Percentiles rank a stretch among this genome's conserved stretches.
phyloP scores from a whole-genome alignment of 2,888 invertebrate species.

The Melanostoma scalare region DNA sequence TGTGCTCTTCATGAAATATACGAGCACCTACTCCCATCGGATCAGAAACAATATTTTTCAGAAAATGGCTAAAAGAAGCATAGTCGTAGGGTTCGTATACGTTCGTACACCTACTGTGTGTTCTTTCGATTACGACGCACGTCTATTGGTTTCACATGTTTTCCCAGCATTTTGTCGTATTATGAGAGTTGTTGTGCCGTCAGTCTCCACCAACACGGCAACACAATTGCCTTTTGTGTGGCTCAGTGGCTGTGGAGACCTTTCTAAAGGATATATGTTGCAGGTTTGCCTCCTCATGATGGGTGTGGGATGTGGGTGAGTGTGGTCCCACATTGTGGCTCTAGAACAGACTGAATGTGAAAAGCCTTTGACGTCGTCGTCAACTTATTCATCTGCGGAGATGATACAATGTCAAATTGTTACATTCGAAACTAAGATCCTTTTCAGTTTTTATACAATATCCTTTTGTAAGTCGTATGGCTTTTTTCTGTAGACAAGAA shows the following conservation, averaged over 20 bases:
- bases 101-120: too few relatives aligned
- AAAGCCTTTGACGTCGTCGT: constrained; percentile 50
- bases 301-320: constrained; percentile 1
- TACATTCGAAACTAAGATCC: constrained; percentile 61
- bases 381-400: constrained; percentile 19
- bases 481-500: constrained; percentile 9
- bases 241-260: background rate
- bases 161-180: too few relatives aligned
- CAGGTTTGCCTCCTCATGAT: constrained; percentile 7
- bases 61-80: too few relatives aligned
- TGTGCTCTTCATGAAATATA: too few relatives aligned
- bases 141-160: too few relatives aligned
- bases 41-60: too few relatives aligned
- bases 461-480: constrained; percentile 50
- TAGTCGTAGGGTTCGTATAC: too few relatives aligned
- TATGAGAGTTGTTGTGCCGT: too few relatives aligned
- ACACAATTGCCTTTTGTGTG: constrained; percentile 6
- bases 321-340: constrained; percentile 29
- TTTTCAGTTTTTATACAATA: constrained; percentile 48
- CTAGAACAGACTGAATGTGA: constrained; percentile 27
- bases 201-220: too few relatives aligned
- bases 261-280: constrained; percentile 5
- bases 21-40: too few relatives aligned
- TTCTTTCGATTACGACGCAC: too few relatives aligned
- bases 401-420: constrained; percentile 67